phyloP scores from a whole-genome alignment of 2,888 invertebrate genomes.

The Scaptomyza tumidula region DNA sequence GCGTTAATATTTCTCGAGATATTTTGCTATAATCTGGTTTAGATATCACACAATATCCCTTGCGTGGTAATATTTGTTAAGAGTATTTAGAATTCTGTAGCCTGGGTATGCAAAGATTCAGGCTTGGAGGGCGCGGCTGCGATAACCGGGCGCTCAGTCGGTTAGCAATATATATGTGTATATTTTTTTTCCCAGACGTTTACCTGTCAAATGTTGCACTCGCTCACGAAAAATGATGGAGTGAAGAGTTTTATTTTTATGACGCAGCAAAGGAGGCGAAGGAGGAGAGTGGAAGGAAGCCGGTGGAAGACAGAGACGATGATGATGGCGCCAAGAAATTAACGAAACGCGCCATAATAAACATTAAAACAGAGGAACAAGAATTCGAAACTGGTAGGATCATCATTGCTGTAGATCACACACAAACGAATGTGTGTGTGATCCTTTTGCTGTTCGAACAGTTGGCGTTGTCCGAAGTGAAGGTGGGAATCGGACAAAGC shows the following conservation, averaged over 20 bases:
- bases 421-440: neutral
- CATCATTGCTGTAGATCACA: constrained; percentile 22
- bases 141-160: constrained; percentile 54
- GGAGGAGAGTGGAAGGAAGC: constrained; percentile 42
- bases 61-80: neutral
- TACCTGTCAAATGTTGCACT: constrained; percentile 82
- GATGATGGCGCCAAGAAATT: constrained; percentile 79
- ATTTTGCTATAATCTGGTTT: neutral
- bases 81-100: constrained; percentile 37
- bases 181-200: constrained; percentile 68
- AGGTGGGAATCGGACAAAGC: constrained; percentile 46
- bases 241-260: constrained; percentile 82
- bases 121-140: constrained; percentile 59
- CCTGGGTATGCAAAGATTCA: constrained; percentile 29
- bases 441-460: constrained; percentile 30
- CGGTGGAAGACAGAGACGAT: constrained; percentile 26
- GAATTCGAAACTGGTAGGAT: constrained; percentile 38
- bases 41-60: neutral
- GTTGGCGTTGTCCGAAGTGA: constrained; percentile 44
- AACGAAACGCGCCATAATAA: constrained; percentile 80
- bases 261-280: constrained; percentile 74
- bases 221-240: constrained; percentile 82
- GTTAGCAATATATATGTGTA: constrained; percentile 29
- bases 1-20: neutral
- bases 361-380: constrained; percentile 52